Conservation (phyloP, 2,113 vertebrate species). For the Spea multiplicata region DNA sequence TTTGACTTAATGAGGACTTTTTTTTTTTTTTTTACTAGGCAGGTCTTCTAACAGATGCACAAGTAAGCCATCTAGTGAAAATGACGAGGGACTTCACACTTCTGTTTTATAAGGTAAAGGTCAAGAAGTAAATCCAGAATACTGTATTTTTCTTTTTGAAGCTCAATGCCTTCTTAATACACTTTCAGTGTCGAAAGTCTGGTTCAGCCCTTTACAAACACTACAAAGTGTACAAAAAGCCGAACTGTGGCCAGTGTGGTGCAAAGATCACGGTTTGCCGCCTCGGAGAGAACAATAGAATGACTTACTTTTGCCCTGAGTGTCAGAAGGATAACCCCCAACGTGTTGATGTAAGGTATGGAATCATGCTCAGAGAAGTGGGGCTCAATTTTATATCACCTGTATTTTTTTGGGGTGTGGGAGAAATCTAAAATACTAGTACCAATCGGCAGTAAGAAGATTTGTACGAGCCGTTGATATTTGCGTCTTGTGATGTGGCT, state of each 20-base stretch:
- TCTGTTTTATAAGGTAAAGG: conserved; percentile 88
- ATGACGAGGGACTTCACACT: conserved; percentile 86
- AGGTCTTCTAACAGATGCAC: conserved; percentile 73
- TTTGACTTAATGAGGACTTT: background rate
- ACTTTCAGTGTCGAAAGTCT: conserved; percentile 75
- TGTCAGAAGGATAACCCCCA: conserved; percentile 80
- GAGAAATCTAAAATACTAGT: no score
- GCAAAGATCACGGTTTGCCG: conserved; percentile 78
- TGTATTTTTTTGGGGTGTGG: no score
- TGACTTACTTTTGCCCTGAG: conserved; percentile 86
- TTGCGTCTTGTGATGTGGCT: no score
- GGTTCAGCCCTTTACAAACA: conserved; percentile 77
- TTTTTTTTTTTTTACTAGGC: conserved; percentile 66
- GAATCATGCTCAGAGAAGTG: conserved; percentile 23
- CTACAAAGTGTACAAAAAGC: conserved; percentile 83
- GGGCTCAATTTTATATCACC: no score
- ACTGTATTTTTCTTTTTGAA: background rate
- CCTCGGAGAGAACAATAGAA: conserved; percentile 82
- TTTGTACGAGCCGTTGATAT: no score
- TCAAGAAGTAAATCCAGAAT: background rate
- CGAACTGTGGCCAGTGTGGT: conserved; percentile 73
- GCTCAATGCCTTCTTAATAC: background rate
- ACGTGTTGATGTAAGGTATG: conserved; percentile 70
- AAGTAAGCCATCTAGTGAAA: conserved; percentile 80
- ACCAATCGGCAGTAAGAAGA: no score